Evolutionary conservation across 1,140 invertebrate genomes (phyloP), one percentile per base, ranked within the genome.

Genomic region (Brachionus koreanus): DNA sequence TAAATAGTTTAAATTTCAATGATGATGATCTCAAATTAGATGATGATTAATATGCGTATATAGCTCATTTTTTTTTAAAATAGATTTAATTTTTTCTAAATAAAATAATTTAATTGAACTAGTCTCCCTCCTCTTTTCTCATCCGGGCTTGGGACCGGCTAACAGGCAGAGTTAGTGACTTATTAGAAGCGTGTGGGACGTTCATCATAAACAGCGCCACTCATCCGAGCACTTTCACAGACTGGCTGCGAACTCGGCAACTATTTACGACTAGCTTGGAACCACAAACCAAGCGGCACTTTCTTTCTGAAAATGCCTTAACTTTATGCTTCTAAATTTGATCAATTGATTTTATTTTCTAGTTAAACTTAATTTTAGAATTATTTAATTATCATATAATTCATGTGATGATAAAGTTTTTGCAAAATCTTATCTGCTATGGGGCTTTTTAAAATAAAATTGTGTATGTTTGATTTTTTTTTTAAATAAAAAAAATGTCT

Each of bases 1-100:
- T 72, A 33, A 37, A 33, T 39, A 72, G 42, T 42, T 72, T 72
- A 43, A 72, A 72, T 72, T 72, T 72, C 39, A 42, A 72, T 72
- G 67, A 72, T 42, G 67, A 72, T 42, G 67, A 72, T 43, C 37
- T 72, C 13, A 72, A 72, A 39, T 42, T 72, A 7, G 67, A 72
- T 42, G 63, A 42, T 42, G 39, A 42, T 42, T 10, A 42, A 10
- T 42, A 42, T 10, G 5, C 39, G 7, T 13, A 6, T 42, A 10
- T 10, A 3, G 12, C 39, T 10, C 1, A 1, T 42, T 42, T 57
- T 57, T 23, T 19, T 19, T n/a, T n/a, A n/a, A n/a, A n/a, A n/a
- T n/a, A n/a, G n/a, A n/a, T 6, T 2, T 19, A 19, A 19, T 52
- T 52, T 52, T 16, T 52, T 52, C 6, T 16, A n/a, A 16, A 52